Evolutionary conservation across 2,113 vertebrate species (phyloP).

Genomic region (Lasiurus cinereus): DNA sequence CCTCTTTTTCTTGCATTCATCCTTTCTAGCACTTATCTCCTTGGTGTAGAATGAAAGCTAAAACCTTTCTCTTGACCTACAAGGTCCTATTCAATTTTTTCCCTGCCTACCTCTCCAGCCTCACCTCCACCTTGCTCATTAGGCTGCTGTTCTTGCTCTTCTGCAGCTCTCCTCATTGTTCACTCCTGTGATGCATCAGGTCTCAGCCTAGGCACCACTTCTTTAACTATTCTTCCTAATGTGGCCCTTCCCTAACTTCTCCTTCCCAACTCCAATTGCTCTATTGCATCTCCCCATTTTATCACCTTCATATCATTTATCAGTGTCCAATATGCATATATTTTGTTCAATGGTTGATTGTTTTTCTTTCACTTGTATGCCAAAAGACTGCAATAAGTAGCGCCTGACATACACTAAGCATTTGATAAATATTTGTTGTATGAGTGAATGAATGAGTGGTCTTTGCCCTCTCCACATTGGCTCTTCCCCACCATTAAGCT

Average conservation of each 20-base stretch:
- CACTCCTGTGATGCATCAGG: neutral
- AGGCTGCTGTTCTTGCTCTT: neutral
- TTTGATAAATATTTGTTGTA: neutral
- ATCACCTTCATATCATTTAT: neutral
- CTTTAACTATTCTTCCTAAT: neutral
- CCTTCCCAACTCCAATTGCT: neutral
- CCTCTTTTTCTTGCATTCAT: neutral
- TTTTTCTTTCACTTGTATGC: constrained; percentile 3
- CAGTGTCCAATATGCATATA: neutral
- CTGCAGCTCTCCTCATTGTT: neutral
- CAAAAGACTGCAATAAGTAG: constrained; percentile 18
- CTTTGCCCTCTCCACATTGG: neutral
- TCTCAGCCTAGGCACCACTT: constrained; percentile 10
- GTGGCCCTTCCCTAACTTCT: neutral
- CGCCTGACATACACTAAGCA: neutral
- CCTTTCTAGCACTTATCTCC: constrained; percentile 9
- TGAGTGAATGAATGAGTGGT: neutral
- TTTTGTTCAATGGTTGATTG: constrained; percentile 8
- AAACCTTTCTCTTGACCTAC: neutral
- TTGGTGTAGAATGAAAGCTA: constrained; percentile 48
- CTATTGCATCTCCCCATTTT: neutral
- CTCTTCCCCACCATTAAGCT: neutral
- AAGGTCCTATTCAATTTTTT: neutral
- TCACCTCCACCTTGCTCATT: neutral
- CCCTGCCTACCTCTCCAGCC: neutral